These are phyloP conservation scores for Hemibagrus wyckioides DNA, from an alignment of 2,113 vertebrate species.

Conservation along the genomic window DNA sequence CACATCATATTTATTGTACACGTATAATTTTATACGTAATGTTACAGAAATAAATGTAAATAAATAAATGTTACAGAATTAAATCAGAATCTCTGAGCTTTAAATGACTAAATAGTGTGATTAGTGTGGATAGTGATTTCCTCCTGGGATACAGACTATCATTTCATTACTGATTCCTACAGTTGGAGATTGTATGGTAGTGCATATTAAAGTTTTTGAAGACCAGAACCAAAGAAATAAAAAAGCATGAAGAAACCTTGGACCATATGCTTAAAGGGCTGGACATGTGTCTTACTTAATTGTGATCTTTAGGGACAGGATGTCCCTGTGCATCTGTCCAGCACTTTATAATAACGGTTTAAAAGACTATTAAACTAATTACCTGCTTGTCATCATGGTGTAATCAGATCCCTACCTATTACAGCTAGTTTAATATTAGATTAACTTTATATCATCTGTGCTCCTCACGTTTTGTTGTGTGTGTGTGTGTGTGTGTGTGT, in stretches of 20 bases:
- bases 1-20: background rate
- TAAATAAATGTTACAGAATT: background rate
- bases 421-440: background rate
- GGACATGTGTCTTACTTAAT: background rate
- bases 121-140: too few relatives aligned
- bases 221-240: background rate
- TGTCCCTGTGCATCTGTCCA: background rate
- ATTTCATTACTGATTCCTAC: background rate
- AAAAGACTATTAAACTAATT: background rate
- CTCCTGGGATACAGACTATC: background rate
- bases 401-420: background rate
- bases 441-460: background rate
- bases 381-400: background rate
- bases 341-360: background rate
- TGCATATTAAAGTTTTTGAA: too few relatives aligned
- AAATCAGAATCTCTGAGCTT: background rate
- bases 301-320: slow-evolving; percentile 3
- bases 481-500: slow-evolving; percentile 3
- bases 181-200: too few relatives aligned
- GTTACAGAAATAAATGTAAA: too few relatives aligned
- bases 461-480: background rate
- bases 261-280: background rate
- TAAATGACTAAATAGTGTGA: too few relatives aligned
- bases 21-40: background rate
- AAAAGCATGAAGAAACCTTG: background rate